Conservation (phyloP, 2,888 invertebrate genomes). For the Anoplius nigerrimus region DNA sequence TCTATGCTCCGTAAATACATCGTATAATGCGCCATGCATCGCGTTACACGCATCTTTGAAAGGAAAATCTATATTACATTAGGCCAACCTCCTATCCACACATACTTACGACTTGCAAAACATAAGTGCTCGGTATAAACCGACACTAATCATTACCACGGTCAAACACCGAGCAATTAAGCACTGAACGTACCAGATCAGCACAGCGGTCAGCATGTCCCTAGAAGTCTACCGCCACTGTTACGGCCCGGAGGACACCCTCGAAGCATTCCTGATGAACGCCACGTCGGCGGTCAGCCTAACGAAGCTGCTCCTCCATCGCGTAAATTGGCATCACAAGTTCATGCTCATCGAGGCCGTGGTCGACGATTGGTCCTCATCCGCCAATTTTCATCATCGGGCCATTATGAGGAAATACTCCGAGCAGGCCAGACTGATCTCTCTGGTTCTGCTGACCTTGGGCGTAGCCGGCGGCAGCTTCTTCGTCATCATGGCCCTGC, state of each 20-base stretch:
- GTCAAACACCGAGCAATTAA: not conserved
- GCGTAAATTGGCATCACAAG: constrained; percentile 30
- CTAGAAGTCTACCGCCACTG: constrained; percentile 44
- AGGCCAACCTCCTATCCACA: no score
- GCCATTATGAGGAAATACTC: constrained; percentile 39
- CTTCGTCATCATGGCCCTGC: constrained; percentile 36
- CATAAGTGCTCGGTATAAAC: no score
- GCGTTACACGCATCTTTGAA: no score
- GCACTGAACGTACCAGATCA: constrained; percentile 34
- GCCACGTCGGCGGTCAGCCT: constrained; percentile 36
- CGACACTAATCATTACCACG: no score
- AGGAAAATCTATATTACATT: no score
- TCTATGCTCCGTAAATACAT: no score
- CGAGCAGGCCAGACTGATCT: constrained; percentile 36
- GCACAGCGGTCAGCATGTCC: constrained; percentile 36
- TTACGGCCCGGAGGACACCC: constrained; percentile 38
- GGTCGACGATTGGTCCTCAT: constrained; percentile 36
- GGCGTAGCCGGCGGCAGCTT: constrained; percentile 41
- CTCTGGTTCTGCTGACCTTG: constrained; percentile 35
- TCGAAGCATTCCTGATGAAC: constrained; percentile 47
- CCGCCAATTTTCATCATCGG: constrained; percentile 21
- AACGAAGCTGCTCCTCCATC: constrained; percentile 34
- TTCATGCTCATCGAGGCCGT: constrained; percentile 31
- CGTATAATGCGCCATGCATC: no score
- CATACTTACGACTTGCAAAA: no score